Conservation (phyloP, 1,140 invertebrate species). For the Yoshiicerus persimilis region DNA sequence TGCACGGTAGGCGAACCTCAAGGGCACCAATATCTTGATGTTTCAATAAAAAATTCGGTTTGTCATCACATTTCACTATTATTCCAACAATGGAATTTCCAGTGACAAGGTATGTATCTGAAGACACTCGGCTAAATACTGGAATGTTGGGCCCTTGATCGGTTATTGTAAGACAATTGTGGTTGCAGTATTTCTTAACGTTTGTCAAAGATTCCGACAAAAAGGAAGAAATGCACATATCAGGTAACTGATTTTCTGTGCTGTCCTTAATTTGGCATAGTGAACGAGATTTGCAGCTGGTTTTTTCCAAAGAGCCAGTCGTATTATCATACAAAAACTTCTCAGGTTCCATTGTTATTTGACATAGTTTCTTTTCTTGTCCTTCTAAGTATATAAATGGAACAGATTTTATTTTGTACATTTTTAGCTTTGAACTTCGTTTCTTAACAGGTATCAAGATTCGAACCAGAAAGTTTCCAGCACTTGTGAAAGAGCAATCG, state of each 20-base stretch:
- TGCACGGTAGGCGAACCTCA: conserved; percentile 34
- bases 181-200: conserved; percentile 27
- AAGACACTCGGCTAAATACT: neutral
- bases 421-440: neutral
- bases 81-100: conserved; percentile 20
- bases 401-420: conserved; percentile 15
- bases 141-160: conserved; percentile 3
- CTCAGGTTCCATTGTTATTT: neutral
- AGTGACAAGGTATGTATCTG: conserved; percentile 28
- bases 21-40: conserved; percentile 25
- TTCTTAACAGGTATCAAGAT: conserved; percentile 22
- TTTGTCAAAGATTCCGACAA: neutral
- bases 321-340: conserved; percentile 24
- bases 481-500: conserved; percentile 28
- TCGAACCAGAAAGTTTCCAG: conserved; percentile 14
- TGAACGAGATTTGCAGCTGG: conserved; percentile 19
- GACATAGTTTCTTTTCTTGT: conserved; percentile 3
- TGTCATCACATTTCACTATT: conserved; percentile 12
- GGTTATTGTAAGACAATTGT: neutral
- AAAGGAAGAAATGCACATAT: conserved; percentile 30
- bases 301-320: neutral
- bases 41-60: neutral
- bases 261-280: neutral
- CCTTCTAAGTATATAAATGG: conserved; percentile 33
- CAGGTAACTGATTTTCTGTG: neutral